These are phyloP conservation scores for Sesamia inferens DNA, from an alignment of 2,888 invertebrate species.

Conservation along the genomic window DNA sequence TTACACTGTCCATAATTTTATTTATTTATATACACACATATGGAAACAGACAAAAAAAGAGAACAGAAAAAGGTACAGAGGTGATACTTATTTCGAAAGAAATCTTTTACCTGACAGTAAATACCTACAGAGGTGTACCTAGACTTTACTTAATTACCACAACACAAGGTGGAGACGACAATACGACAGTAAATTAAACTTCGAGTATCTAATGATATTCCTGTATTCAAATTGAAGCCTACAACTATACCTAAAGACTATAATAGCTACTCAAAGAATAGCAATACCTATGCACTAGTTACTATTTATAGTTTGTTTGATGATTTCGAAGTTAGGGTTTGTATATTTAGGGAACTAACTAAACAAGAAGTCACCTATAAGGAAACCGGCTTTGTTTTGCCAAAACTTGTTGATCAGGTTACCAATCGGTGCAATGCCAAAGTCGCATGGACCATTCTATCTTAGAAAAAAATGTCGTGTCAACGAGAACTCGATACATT, in stretches of 20 bases:
- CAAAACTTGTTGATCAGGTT: neutral
- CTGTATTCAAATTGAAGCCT: neutral
- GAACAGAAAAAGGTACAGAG: no score
- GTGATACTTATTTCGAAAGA: no score
- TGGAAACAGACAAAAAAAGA: no score
- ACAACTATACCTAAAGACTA: no score
- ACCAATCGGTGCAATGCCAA: slow-evolving; percentile 2
- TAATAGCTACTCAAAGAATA: neutral
- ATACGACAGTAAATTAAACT: neutral
- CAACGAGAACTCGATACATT: slow-evolving; percentile 84
- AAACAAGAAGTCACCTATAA: neutral
- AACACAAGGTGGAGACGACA: neutral
- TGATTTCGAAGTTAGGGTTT: neutral
- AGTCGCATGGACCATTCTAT: slow-evolving; percentile 22
- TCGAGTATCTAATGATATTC: neutral
- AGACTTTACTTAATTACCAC: neutral
- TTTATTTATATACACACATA: no score
- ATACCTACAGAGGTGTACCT: no score
- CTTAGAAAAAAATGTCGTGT: slow-evolving; percentile 64
- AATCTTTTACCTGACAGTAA: no score
- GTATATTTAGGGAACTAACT: neutral
- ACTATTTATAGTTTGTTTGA: neutral
- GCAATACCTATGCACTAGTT: neutral
- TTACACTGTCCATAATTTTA: neutral
- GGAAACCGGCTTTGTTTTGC: no score